Evolutionary conservation across 2,113 vertebrate species (phyloP), one percentile per base, ranked within the genome.

Genomic region (Urocolius indicus): DNA sequence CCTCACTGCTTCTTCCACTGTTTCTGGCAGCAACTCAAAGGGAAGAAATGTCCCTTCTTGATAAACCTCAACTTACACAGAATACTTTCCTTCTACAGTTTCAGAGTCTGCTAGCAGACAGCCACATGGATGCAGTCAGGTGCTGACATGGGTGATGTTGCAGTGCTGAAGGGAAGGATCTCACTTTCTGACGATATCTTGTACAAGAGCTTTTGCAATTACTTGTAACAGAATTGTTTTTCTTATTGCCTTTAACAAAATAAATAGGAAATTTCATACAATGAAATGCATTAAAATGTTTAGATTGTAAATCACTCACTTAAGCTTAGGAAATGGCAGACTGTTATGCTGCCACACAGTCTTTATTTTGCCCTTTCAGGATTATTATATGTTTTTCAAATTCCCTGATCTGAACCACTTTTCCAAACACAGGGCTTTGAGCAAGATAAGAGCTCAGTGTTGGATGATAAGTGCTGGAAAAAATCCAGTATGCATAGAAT

Each of bases 401-500:
- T 62, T 81, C 80, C 73, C 43, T 49, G 73, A 48, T 80, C 72
- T 24, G 3, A 66, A 74, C 29, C 41, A 16, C 52, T 74, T 90
- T 91, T 71, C 67, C 72, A 90, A 77, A 82, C 26, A 29, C 57
- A 63, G 24, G 41, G 46, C 74, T 90, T 80, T 38, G 55, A 90
- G 72, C 46, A 78, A 90, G 90, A 77, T 59, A 86, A 77, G 59
- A 92, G 76, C 85, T 80, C 68, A 54, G 57, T 4, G 10, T 16
- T 83, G 34, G 43, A 81, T 84, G 45, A 91, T 69, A 87, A 93
- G 71, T 30, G 48, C 13, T 93, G 95, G 86, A 66, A 85, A 65
- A 84, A 94, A 95, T 51, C 41, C 90, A 95, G 45, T 65, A 54
- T 63, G 79, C 72, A 84, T 8, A 63, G 68, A 90, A 90, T 86